Evolutionary conservation across 53 echinoderm and acorn worm genomes (phyloP).

Genomic region (Pentamera pediparva): DNA sequence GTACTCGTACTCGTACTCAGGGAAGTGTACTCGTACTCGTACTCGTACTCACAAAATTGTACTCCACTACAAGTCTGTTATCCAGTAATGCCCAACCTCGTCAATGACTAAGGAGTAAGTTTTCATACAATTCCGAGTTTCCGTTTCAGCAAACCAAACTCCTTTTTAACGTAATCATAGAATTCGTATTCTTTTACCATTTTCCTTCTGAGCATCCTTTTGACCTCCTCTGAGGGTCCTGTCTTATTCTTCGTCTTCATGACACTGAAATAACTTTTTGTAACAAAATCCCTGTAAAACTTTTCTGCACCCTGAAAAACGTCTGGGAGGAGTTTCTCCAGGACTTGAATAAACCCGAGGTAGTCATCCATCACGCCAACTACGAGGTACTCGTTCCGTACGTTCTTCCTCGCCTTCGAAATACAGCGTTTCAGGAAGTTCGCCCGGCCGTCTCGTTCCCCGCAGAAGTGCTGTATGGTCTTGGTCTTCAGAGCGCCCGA

Average conservation of each 20-base stretch:
- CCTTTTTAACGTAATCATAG: slow-evolving; percentile 6
- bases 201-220: neutral
- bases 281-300: slow-evolving; percentile 6
- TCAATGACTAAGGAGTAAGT: no score
- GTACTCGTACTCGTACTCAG: no score
- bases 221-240: neutral
- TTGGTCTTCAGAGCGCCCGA: neutral
- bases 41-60: no score
- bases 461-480: slow-evolving; percentile 11
- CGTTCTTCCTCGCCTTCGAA: neutral
- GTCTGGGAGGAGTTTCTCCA: slow-evolving; percentile 19
- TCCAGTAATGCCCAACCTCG: no score
- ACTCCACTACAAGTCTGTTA: no score
- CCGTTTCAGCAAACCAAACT: neutral
- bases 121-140: slow-evolving; percentile 5
- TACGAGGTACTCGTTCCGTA: slow-evolving; percentile 9
- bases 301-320: neutral
- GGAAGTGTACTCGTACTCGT: no score
- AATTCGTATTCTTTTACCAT: slow-evolving; percentile 19
- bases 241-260: slow-evolving; percentile 25
- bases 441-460: neutral
- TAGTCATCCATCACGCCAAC: slow-evolving; percentile 28
- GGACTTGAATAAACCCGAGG: neutral
- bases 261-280: neutral
- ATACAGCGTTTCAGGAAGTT: neutral